Evolutionary conservation across 2,888 invertebrate species (phyloP), one percentile per base, ranked within the genome.

Genomic region (Heterodera filipjevi): DNA sequence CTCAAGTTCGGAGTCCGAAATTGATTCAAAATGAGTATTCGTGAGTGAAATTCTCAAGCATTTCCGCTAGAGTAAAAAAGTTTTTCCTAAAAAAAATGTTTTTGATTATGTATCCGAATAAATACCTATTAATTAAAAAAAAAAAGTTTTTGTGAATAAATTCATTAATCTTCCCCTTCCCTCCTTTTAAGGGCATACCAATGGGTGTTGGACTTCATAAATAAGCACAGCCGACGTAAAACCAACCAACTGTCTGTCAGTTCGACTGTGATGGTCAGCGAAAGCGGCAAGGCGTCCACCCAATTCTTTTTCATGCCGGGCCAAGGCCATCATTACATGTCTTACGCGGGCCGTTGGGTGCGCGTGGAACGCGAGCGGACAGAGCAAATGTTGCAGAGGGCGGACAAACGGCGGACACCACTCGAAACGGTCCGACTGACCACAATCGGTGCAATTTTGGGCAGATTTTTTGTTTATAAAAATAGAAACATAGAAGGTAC

Each of bases 391-490:
- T 85, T 88, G 75, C 77, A 83, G 39, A 71, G 75, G 53, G 84
- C 84, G 49, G 87, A 87, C 14, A 66, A 82, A 35, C 83, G 87
- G 5, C n/a, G 75, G n/a, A 87, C 84, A 3, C 86, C 89, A 0
- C 81, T 89, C 66, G 89, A 89, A 80, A 89, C 88, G 1, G 87
- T 89, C 44, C 87, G 88, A 5, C 82, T 89, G 59, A 87, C 86
- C 19, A 89, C 88, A 66, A n/a, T 66, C 22, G 39, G 64, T 73
- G 35, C 10, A 22, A 44, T n/a, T 39, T 49, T 79, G 16, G n/a
- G 32, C 32, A 6, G 33, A 70, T 46, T 39, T 80, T 5, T 16
- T n/a, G 14, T 14, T 71, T 32, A 1, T 14, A 46, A 8, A 27
- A 30, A 12, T 44, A 1, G 27, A 46, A 30, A n/a, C n/a, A 2